Evolutionary conservation across 2,797 vertebrate species (phyloP).

Genomic region (Smutsia gigantea): DNA sequence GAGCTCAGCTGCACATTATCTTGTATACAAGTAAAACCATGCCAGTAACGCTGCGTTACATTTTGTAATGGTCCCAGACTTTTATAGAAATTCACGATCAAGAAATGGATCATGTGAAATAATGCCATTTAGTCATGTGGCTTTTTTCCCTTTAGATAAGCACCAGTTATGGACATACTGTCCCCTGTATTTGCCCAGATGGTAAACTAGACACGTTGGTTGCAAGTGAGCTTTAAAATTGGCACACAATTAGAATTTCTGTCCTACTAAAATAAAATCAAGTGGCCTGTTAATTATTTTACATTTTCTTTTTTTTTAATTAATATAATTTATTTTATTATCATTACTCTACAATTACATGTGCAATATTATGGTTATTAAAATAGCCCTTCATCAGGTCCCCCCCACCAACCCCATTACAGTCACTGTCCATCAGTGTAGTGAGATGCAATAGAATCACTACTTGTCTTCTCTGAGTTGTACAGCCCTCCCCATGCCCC

Average conservation of each 20-base stretch:
- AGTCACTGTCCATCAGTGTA: no score
- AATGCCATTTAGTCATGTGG: slow-evolving; percentile 17
- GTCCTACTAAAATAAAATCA: slow-evolving; percentile 58
- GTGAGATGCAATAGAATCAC: no score
- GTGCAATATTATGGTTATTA: no score
- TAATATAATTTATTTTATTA: no score
- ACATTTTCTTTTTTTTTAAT: neutral
- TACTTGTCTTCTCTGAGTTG: no score
- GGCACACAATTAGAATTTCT: slow-evolving; percentile 51
- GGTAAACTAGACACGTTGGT: slow-evolving; percentile 40
- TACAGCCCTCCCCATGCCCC: no score
- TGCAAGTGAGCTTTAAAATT: slow-evolving; percentile 62
- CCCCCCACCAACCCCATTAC: no score
- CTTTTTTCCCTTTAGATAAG: neutral
- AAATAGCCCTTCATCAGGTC: no score
- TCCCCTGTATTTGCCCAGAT: slow-evolving; percentile 46
- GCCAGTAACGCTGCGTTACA: neutral
- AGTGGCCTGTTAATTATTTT: slow-evolving; percentile 50
- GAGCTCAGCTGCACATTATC: neutral
- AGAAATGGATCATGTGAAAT: slow-evolving; percentile 58
- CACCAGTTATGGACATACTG: slow-evolving; percentile 34
- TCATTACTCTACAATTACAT: no score
- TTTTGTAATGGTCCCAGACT: slow-evolving; percentile 27
- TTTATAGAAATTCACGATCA: slow-evolving; percentile 21
- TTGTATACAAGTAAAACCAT: neutral